These are phyloP conservation scores for Polyodon spathula DNA, from an alignment of 2,113 vertebrate genomes.

Conservation along the genomic window DNA sequence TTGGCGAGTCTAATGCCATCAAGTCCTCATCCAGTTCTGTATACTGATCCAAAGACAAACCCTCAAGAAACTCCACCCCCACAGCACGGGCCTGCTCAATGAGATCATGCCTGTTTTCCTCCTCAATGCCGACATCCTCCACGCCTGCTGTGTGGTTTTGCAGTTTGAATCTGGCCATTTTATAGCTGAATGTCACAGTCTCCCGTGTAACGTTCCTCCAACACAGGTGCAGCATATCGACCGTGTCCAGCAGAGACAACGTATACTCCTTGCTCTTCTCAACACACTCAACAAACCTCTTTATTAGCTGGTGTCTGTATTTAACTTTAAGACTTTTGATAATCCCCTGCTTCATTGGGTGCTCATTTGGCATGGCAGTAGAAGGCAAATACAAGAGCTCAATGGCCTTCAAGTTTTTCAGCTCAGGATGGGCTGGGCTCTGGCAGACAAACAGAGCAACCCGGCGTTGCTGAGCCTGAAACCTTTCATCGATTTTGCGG, in stretches of 20 bases:
- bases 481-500: constrained; percentile 43
- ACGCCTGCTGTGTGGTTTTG: constrained; percentile 11
- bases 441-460: constrained; percentile 45
- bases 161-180: constrained; percentile 35
- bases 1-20: constrained; percentile 28
- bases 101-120: constrained; percentile 29
- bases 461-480: constrained; percentile 41
- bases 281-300: constrained; percentile 45
- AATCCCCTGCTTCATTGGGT: constrained; percentile 36
- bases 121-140: background rate
- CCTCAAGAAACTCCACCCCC: constrained; percentile 46
- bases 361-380: constrained; percentile 27
- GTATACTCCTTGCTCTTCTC: constrained; percentile 46
- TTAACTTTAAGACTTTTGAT: constrained; percentile 50
- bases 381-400: constrained; percentile 43
- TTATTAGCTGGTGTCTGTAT: constrained; percentile 44
- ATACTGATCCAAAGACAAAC: constrained; percentile 44
- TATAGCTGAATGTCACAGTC: constrained; percentile 34
- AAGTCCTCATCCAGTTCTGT: constrained; percentile 42
- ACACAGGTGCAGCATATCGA: constrained; percentile 44
- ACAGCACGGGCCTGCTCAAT: constrained; percentile 32
- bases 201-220: constrained; percentile 40
- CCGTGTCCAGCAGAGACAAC: constrained; percentile 43
- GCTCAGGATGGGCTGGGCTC: constrained; percentile 39
- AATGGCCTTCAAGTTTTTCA: constrained; percentile 43